Base-by-base conservation (phyloP, 2,888 invertebrate species). In the Dynastes hyllus region DNA sequence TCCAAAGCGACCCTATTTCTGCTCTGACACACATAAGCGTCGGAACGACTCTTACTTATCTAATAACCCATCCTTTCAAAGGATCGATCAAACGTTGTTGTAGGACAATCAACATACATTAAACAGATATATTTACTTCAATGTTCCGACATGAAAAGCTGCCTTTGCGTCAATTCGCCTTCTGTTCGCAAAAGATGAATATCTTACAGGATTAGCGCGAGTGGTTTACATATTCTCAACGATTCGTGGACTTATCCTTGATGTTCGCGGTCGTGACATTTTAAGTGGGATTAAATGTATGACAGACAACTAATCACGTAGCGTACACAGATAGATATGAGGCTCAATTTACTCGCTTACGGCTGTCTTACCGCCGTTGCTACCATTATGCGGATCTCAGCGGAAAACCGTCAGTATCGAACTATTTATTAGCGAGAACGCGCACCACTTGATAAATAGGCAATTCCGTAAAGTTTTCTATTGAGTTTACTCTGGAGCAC, bases 401-500 rank as follows among this genome's bases (percentile, higher is more conserved):
- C 73, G 45, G 61, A 40, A 75, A 75, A 50, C 58, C 45, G 45
- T 61, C 73, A 16, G 61, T 75, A 75, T 75, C 61, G 73, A 75
- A 75, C 73, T 63, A 75, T 75, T 75, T 75, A 75, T 75, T 75
- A 75, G 61, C 50, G 45, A 45, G 73, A 75, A 75, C 45, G 73
- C 45, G 40, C 61, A 22, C 61, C 73, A 75, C 73, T 75, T 75
- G 73, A 61, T 75, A 75, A 75, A 75, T 75, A 75, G 73, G 73
- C 73, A 75, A 75, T 75, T 61, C 61, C 73, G 73, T 75, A 75
- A 75, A 75, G 73, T 75, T 75, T 75, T 75, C 73, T 75, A 58
- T 75, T 61, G 73, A 75, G 61, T 75, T 75, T 75, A 75, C 45
- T 61, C 50, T 51, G 51, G 61, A 75, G 73, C 61, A 75, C 73